Evolutionary conservation across 2,113 vertebrate species (phyloP).

Genomic region (Pheucticus melanocephalus): DNA sequence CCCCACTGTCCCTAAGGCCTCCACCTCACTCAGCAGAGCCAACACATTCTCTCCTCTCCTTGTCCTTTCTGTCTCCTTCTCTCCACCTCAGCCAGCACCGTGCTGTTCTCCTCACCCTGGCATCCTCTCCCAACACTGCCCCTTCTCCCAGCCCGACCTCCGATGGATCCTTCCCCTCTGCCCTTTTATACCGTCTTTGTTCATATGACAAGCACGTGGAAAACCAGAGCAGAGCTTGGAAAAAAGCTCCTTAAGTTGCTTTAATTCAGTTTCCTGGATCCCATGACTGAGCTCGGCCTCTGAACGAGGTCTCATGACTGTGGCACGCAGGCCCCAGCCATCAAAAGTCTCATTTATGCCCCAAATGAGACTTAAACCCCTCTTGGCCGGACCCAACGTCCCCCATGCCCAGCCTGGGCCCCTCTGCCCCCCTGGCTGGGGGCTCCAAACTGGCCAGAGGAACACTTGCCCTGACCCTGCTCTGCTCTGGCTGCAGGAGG

Average conservation of each 20-base stretch:
- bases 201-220: constrained; percentile 68
- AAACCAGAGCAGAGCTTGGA: background rate
- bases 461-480: background rate
- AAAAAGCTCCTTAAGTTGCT: constrained; percentile 61
- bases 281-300: constrained; percentile 59
- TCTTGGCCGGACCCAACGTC: rapidly evolving
- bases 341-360: constrained; percentile 64
- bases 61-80: background rate
- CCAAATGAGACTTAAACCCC: constrained; percentile 9
- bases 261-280: constrained; percentile 56
- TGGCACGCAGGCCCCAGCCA: background rate
- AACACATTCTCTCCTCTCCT: background rate
- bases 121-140: rapidly evolving
- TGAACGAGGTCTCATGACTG: constrained; percentile 54
- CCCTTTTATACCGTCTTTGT: constrained; percentile 48
- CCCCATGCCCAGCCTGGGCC: background rate
- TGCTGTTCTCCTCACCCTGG: background rate
- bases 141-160: background rate
- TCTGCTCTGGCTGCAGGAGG: background rate
- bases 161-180: background rate
- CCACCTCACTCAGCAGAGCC: background rate
- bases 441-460: rapidly evolving
- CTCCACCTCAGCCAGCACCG: background rate
- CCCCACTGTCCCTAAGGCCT: background rate
- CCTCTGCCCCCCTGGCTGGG: background rate